Evolutionary conservation across 2,113 vertebrate genomes (phyloP), one percentile per base, ranked within the genome.

Genomic region (Corythaeola cristata): DNA sequence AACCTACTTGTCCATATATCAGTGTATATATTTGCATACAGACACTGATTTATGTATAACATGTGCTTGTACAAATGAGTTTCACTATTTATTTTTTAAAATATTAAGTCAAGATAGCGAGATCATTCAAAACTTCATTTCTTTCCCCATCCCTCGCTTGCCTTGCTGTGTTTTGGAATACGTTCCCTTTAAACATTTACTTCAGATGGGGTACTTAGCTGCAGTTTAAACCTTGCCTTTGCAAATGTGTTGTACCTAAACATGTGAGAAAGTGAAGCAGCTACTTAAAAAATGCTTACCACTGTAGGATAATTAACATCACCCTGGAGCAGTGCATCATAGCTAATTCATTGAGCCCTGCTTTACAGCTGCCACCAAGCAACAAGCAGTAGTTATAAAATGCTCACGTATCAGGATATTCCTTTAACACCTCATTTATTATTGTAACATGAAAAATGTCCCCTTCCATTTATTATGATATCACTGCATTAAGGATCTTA

Each of bases 381-480:
- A 96, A 93, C 94, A 89, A 95, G 81, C 81, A 77, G 68, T 89
- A 81, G 75, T 92, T 97, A 97, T 45, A 90, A 97, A 97, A 93
- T 96, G 95, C 88, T 94, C 95, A 80, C 53, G 41, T 92, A 95
- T 77, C 81, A 94, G 84, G 74, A 93, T 96, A 92, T 96, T 95
- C 80, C 89, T 96, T 97, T 94, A 97, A 90, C 77, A 95, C 64
- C 91, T 95, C 88, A 91, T 97, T 96, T 97, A 89, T 97, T 96
- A 96, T 30, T 83, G 58, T 85, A 93, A 89, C 85, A 92, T 96
- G 83, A 97, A 97, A 97, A 98, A 97, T 75, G 59, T 89, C 81
- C 64, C 88, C 63, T 96, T 96, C 74, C 35, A 90, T 91, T 93
- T 95, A 80, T 93, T 97, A 85, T 49, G 80, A 49, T 81, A 84